A percentile compares a stretch with the other conserved stretches of the same genome.
phyloP scores from a whole-genome alignment of 1,140 invertebrate genomes.

The Triops longicaudatus region DNA sequence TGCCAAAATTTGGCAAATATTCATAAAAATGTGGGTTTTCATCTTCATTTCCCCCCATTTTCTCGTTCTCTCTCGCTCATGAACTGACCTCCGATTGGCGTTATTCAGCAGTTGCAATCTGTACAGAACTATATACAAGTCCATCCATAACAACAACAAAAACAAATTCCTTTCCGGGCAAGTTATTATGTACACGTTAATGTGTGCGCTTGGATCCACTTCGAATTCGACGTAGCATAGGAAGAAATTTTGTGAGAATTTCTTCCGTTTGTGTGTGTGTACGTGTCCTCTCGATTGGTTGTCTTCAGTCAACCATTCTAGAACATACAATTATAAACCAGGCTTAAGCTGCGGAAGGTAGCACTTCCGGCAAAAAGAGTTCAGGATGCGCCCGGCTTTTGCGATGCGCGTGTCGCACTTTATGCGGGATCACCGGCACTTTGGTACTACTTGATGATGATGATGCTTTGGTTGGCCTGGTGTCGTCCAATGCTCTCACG shows the following conservation, averaged over 20 bases:
- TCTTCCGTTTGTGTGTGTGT: not conserved
- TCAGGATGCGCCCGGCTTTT: slow-evolving; percentile 21
- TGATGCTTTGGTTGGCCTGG: not conserved
- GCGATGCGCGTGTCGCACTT: slow-evolving; percentile 21
- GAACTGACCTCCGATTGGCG: not conserved
- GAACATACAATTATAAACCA: too few relatives aligned
- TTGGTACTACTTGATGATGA: not conserved
- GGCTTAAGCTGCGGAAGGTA: too few relatives aligned
- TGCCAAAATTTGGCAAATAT: not conserved
- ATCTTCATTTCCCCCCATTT: not conserved
- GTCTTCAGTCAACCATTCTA: too few relatives aligned
- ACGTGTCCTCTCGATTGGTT: not conserved
- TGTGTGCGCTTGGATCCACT: slow-evolving; percentile 10
- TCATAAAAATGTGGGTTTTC: too few relatives aligned
- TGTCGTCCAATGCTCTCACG: not conserved
- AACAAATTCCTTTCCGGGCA: not conserved
- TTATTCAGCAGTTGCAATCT: not conserved
- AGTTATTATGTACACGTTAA: not conserved
- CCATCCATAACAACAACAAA: not conserved
- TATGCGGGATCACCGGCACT: not conserved
- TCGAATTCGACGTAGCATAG: not conserved
- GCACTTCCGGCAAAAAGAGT: not conserved
- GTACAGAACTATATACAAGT: slow-evolving; percentile 1
- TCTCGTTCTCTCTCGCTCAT: not conserved
- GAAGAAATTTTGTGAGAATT: not conserved